Conservation (phyloP, 1,140 invertebrate species). For the Vanessa tameamea region DNA sequence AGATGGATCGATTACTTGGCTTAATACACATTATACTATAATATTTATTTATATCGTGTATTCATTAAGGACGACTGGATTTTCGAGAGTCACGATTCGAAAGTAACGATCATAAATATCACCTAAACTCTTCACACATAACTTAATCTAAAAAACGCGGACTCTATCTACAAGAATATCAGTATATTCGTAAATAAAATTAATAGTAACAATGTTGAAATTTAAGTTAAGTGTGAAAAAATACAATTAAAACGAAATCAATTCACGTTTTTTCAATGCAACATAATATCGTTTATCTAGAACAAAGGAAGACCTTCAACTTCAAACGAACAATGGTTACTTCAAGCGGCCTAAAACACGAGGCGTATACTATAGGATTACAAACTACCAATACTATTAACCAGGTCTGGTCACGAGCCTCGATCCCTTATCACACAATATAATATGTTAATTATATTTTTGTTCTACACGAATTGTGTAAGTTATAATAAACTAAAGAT, state of each 20-base stretch:
- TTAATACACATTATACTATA: too few relatives aligned
- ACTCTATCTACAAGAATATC: too few relatives aligned
- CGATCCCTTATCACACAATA: background rate
- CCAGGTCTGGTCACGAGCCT: conserved; percentile 18
- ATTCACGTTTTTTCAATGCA: background rate
- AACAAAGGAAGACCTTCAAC: conserved; percentile 30
- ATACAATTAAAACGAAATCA: background rate
- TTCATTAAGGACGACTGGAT: too few relatives aligned
- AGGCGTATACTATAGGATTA: background rate
- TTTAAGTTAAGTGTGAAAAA: background rate
- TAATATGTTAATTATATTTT: background rate
- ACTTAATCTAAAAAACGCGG: too few relatives aligned
- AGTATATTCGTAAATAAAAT: too few relatives aligned
- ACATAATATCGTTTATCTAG: conserved; percentile 14
- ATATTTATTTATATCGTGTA: too few relatives aligned
- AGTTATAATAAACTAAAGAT: background rate
- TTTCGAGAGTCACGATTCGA: too few relatives aligned
- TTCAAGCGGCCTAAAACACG: conserved; percentile 13
- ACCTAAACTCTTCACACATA: too few relatives aligned
- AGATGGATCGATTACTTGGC: too few relatives aligned
- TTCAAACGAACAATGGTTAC: conserved; percentile 23
- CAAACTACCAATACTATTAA: conserved; percentile 28
- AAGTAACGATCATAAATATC: too few relatives aligned
- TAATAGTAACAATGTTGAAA: too few relatives aligned
- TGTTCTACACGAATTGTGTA: background rate